phyloP scores from a whole-genome alignment of 2,113 vertebrate genomes.

The Sciurus niger region DNA sequence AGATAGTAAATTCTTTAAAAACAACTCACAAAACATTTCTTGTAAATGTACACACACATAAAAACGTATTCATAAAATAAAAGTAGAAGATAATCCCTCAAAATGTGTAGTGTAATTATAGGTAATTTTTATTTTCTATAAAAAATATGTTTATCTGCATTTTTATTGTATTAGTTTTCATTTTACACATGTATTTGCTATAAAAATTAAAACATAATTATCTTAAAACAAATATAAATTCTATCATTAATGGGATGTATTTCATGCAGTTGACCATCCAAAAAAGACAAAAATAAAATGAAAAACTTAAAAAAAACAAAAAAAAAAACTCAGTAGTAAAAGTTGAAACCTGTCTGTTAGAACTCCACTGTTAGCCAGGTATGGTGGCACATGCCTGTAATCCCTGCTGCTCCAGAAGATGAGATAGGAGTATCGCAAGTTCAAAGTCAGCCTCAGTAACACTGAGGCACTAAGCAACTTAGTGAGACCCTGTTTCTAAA shows the following conservation, averaged over 20 bases:
- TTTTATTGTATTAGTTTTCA: neutral
- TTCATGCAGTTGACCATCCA: neutral
- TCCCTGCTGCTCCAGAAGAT: too few species aligned
- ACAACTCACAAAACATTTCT: neutral
- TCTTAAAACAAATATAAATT: constrained; percentile 17
- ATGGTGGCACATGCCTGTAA: too few species aligned
- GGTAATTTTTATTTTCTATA: constrained; percentile 9
- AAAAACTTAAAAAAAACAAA: neutral
- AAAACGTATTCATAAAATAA: neutral
- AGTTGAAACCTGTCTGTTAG: neutral
- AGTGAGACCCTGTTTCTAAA: too few species aligned
- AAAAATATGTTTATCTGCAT: neutral
- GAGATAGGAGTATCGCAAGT: too few species aligned
- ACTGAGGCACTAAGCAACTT: too few species aligned
- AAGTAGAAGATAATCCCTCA: neutral
- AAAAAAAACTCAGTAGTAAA: neutral
- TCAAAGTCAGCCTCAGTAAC: too few species aligned
- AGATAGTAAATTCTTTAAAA: constrained; percentile 38
- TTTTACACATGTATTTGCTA: neutral
- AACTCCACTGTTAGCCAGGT: neutral
- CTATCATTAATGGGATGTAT: neutral
- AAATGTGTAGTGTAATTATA: neutral
- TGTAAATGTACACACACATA: neutral
- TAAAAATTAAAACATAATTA: constrained; percentile 16
- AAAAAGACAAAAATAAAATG: neutral